These are phyloP conservation scores for Wiebesia pumilae DNA, from an alignment of 1,140 invertebrate genomes.

Conservation along the genomic window DNA sequence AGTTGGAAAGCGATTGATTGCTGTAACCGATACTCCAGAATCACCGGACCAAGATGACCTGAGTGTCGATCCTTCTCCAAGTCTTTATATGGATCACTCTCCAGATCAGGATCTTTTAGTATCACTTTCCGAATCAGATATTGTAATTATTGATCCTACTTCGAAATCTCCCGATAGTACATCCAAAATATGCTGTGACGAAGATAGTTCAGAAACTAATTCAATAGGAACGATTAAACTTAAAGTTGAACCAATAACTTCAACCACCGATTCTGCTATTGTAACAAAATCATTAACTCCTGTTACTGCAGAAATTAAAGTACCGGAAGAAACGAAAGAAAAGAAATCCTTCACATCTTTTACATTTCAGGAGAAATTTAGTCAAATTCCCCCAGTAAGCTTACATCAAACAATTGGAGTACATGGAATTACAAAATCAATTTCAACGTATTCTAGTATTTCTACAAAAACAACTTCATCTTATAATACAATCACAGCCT, in stretches of 20 bases:
- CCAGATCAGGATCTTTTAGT: slow-evolving; percentile 71
- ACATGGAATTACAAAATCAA: slow-evolving; percentile 21
- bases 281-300: neutral
- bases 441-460: slow-evolving; percentile 26
- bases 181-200: slow-evolving; percentile 79
- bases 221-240: slow-evolving; percentile 23
- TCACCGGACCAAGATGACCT: slow-evolving; percentile 76
- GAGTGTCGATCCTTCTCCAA: slow-evolving; percentile 71
- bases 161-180: slow-evolving; percentile 78
- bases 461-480: slow-evolving; percentile 43
- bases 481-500: neutral
- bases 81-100: slow-evolving; percentile 67
- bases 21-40: slow-evolving; percentile 74
- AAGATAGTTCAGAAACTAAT: slow-evolving; percentile 69
- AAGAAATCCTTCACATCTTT: slow-evolving; percentile 56
- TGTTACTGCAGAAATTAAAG: slow-evolving; percentile 47
- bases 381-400: slow-evolving; percentile 62
- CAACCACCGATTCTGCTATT: slow-evolving; percentile 1
- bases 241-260: slow-evolving; percentile 14
- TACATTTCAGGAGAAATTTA: slow-evolving; percentile 59
- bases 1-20: slow-evolving; percentile 64
- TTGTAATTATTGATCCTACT: slow-evolving; percentile 78
- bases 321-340: slow-evolving; percentile 55
- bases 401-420: slow-evolving; percentile 65
- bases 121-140: slow-evolving; percentile 76